phyloP scores from a whole-genome alignment of 37 sponge, comb jelly and placozoan species.

The Beroe ovata region DNA sequence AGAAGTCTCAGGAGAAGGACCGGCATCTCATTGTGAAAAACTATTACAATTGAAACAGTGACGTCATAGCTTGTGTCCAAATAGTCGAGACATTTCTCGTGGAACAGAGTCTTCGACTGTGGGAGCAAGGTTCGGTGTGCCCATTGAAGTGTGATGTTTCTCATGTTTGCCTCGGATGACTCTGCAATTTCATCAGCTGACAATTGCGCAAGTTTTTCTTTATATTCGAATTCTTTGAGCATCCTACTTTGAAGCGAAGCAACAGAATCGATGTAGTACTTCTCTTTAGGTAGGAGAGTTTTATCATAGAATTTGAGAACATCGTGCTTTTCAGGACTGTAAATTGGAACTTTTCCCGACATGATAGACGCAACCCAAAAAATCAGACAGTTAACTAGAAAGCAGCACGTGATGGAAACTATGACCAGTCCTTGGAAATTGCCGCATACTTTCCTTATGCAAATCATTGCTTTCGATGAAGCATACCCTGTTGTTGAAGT shows the following conservation, averaged over 20 bases:
- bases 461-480: no score
- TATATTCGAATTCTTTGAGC: conserved; percentile 48
- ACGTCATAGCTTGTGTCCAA: conserved; percentile 8
- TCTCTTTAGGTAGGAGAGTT: neutral
- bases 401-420: neutral
- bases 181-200: neutral
- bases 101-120: neutral
- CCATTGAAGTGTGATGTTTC: conserved; percentile 34
- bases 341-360: no score
- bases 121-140: neutral
- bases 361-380: neutral
- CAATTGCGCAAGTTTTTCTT: neutral
- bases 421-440: no score
- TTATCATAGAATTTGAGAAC: neutral
- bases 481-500: no score
- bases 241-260: conserved; percentile 3
- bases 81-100: conserved; percentile 21
- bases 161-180: neutral
- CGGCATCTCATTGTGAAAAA: neutral
- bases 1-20: conserved; percentile 7
- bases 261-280: neutral
- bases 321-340: neutral
- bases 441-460: no score
- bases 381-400: neutral
- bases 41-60: conserved; percentile 24